Base-by-base conservation (phyloP, 1,140 invertebrate genomes). In the Lordiphosa mommai region DNA sequence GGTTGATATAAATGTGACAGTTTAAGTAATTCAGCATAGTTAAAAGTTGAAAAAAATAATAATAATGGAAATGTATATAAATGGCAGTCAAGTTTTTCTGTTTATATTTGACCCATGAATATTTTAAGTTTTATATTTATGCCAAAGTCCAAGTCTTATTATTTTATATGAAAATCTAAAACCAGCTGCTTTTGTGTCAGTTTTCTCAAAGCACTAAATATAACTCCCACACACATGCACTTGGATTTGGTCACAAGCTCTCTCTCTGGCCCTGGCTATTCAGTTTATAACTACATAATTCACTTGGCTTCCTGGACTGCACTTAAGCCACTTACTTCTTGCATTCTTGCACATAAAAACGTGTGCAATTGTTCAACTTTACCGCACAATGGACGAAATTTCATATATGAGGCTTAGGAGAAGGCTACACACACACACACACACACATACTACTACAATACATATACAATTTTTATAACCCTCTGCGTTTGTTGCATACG, bases 241-340 rank as follows among this genome's bases (percentile, higher is more conserved):
- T n/a, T 13, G 8, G 17, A 32, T 14, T 20, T 23, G 20, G 14
- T 30, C 12, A 30, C 33, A 34, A n/a, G 30, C 6, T 16, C 14
- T 37, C 12, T 34, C 17, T 41, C 4, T 30, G 9, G 1, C 3
- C 23, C 14, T 46, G 2, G 33, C 33, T 56, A 12, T 16, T 10
- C 38, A 46, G 43, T 66, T 23, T 34, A 56, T 43, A 65, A 56
- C 56, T 43, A 70, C 58, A 64, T 82, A 72, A 84, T 77, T 82
- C 79, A 77, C 59, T 51, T 61, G 61, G 77, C 63, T 60, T 49
- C 47, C 44, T 43, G 63, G 50, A 61, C 52, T 43, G 63, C 67
- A 65, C 72, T 77, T 84, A 82, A 82, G 77, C 77, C 79, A 84
- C 72, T 82, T 77, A 82, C 77, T 77, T 77, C 72, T 74, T 74